Evolutionary conservation across 2,113 vertebrate genomes (phyloP).

Genomic region (Brachyistius frenatus): DNA sequence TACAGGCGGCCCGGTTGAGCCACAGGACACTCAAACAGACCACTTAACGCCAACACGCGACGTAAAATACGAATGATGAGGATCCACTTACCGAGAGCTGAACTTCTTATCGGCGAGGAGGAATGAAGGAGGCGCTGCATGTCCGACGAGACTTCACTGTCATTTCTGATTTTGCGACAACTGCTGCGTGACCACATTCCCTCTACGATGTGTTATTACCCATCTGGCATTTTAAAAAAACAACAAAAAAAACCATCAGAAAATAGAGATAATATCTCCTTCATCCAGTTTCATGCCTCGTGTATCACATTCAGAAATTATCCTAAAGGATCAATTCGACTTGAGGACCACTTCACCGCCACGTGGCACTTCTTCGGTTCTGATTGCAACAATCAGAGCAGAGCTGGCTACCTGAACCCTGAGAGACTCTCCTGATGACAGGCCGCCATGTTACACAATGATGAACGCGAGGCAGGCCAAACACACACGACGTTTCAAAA

Average conservation of each 20-base stretch:
- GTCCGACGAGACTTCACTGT: background rate
- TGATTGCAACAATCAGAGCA: constrained; percentile 59
- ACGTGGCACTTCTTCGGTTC: constrained; percentile 16
- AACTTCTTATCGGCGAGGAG: no score
- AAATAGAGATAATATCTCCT: background rate
- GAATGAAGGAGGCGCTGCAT: no score
- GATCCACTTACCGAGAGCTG: no score
- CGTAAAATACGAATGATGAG: no score
- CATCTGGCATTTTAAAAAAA: background rate
- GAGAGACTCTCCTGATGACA: background rate
- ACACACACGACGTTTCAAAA: background rate
- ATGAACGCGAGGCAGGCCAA: constrained; percentile 9
- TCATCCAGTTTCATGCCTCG: background rate
- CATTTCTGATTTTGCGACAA: background rate
- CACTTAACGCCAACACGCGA: no score
- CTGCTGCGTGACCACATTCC: background rate
- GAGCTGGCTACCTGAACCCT: constrained; percentile 14
- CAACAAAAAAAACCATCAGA: background rate
- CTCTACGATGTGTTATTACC: background rate
- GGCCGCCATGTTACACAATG: background rate
- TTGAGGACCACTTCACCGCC: constrained; percentile 40
- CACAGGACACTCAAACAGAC: background rate
- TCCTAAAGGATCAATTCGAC: constrained; percentile 3
- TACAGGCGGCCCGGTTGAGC: no score
- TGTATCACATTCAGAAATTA: constrained; percentile 21